A percentile compares a stretch with the other conserved stretches of the same genome.
These are phyloP conservation scores for Chunga burmeisteri DNA, from an alignment of 2,113 vertebrate genomes.

Conservation along the genomic window DNA sequence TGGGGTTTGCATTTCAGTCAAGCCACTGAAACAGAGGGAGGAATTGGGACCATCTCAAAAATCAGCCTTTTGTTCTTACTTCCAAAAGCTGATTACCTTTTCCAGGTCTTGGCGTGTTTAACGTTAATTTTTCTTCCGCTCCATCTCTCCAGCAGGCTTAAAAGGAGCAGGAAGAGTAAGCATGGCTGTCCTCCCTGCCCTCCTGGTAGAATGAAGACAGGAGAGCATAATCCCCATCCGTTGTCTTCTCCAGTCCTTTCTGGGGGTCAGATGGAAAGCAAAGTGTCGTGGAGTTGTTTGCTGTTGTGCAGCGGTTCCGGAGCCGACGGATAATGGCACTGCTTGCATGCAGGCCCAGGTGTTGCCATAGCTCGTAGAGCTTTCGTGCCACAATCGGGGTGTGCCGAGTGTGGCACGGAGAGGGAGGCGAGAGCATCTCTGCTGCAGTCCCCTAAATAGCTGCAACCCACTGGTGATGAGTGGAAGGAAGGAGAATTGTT, in stretches of 20 bases:
- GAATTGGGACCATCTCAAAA: neutral
- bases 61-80: neutral
- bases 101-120: no score
- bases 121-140: neutral
- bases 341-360: no score
- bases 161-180: neutral
- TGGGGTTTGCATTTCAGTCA: neutral
- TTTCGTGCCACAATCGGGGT: neutral
- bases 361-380: neutral
- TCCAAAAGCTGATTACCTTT: neutral
- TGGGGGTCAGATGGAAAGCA: neutral
- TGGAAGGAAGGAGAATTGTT: neutral
- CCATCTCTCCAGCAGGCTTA: neutral
- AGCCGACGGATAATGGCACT: neutral
- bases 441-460: neutral
- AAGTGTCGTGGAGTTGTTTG: neutral
- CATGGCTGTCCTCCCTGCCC: neutral
- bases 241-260: rapidly evolving
- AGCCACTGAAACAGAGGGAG: neutral
- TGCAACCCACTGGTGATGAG: neutral
- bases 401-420: neutral
- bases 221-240: no score
- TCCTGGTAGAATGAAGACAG: neutral
- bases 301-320: neutral
- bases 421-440: neutral